Evolutionary conservation across 2,113 vertebrate genomes (phyloP).

Genomic region (Nematolebias whitei): DNA sequence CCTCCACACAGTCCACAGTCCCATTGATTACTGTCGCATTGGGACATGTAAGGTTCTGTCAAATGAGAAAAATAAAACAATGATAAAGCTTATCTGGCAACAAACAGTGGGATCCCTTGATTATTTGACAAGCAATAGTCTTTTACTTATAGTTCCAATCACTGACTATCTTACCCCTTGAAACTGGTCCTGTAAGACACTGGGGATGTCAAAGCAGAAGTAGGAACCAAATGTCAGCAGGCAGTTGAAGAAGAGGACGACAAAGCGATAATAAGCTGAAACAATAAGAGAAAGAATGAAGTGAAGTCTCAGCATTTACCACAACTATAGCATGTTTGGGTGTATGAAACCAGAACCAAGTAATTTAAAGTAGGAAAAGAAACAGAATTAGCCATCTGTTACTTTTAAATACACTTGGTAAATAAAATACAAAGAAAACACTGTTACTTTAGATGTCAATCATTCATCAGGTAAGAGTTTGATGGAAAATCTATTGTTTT

Average conservation of each 20-base stretch:
- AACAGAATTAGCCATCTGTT: too few species aligned
- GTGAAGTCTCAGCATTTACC: background rate
- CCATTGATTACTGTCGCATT: constrained; percentile 74
- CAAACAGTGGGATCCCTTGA: background rate
- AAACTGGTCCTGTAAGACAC: constrained; percentile 85
- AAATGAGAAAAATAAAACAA: background rate
- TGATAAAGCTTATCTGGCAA: background rate
- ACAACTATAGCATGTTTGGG: background rate
- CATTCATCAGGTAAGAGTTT: too few species aligned
- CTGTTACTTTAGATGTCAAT: too few species aligned
- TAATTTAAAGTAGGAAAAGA: too few species aligned
- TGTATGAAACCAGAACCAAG: background rate
- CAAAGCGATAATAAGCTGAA: constrained; percentile 79
- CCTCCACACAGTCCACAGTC: constrained; percentile 75
- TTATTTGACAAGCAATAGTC: background rate
- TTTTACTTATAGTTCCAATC: background rate
- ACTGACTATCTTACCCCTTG: constrained; percentile 76
- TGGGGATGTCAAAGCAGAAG: constrained; percentile 86
- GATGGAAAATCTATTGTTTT: too few species aligned
- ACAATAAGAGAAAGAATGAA: background rate
- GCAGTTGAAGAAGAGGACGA: constrained; percentile 85
- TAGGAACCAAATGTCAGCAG: constrained; percentile 84
- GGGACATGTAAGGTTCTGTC: constrained; percentile 83
- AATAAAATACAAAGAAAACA: too few species aligned
- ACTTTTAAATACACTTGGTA: too few species aligned